Conservation (phyloP, 2,113 vertebrate genomes). For the Centrocercus urophasianus region DNA sequence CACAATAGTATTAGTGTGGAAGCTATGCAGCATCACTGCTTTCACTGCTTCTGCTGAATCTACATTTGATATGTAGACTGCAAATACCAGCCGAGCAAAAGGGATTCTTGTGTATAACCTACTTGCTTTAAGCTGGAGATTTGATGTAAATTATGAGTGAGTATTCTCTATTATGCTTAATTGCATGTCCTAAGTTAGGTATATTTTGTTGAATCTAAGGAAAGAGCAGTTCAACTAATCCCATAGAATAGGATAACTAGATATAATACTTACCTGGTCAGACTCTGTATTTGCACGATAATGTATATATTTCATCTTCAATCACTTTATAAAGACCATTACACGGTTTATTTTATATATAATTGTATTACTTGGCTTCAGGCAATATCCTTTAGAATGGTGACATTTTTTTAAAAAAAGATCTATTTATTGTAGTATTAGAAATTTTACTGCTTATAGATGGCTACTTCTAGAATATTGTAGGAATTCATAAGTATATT, state of each 20-base stretch:
- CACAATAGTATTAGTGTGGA: not conserved
- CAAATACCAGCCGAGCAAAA: not conserved
- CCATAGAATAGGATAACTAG: not conserved
- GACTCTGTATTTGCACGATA: not conserved
- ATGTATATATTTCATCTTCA: not conserved
- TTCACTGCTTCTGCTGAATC: not conserved
- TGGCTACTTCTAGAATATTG: not conserved
- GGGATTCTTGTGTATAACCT: not conserved
- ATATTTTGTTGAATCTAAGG: not conserved
- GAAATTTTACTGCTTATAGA: not conserved
- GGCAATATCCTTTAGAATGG: not conserved
- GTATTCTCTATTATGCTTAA: not conserved
- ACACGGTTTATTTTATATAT: not conserved
- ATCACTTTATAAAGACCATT: not conserved
- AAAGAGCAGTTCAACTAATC: not conserved
- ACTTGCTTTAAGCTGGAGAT: not conserved
- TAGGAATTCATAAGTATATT: not conserved
- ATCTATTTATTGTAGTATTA: not conserved
- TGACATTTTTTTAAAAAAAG: not conserved
- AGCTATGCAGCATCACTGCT: not conserved
- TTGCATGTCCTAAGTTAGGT: not conserved
- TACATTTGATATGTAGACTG: not conserved
- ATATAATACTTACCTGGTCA: not conserved
- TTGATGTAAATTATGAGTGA: not conserved
- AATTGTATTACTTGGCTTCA: not conserved